phyloP scores from a whole-genome alignment of 2,888 invertebrate genomes.

The Cantharis nigra region DNA sequence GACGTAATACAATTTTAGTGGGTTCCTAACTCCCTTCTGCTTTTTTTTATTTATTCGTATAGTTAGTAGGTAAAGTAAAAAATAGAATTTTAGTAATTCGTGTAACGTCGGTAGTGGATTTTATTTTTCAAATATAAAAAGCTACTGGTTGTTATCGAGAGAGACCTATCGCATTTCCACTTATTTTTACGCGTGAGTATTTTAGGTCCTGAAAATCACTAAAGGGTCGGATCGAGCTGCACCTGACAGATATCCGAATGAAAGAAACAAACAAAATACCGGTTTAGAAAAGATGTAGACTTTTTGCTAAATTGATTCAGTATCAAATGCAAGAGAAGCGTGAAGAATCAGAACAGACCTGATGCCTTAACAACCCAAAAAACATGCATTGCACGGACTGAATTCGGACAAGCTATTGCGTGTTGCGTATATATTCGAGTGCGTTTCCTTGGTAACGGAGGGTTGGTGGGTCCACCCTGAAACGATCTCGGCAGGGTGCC shows the following conservation, averaged over 20 bases:
- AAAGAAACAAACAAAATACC: constrained; percentile 24
- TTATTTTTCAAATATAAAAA: constrained; percentile 8
- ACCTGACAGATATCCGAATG: constrained; percentile 25
- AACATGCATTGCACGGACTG: constrained; percentile 12
- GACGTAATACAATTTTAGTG: neutral
- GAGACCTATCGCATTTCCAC: constrained; percentile 24
- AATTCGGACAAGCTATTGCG: constrained; percentile 23
- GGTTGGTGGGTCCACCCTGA: constrained; percentile 25
- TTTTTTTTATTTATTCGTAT: neutral
- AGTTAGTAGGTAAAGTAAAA: neutral
- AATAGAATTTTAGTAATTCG: constrained; percentile 3
- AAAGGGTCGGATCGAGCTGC: constrained; percentile 21
- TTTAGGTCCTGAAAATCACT: constrained; percentile 24
- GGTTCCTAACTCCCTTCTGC: neutral
- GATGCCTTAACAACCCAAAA: constrained; percentile 20
- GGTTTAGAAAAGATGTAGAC: constrained; percentile 11
- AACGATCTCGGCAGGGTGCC: constrained; percentile 27
- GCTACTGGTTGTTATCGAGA: constrained; percentile 19
- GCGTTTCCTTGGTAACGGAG: constrained; percentile 33
- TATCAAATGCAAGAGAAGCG: constrained; percentile 4
- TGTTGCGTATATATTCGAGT: constrained; percentile 30
- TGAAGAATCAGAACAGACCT: neutral
- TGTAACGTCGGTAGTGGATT: constrained; percentile 7
- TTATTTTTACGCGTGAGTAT: constrained; percentile 26
- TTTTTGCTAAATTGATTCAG: constrained; percentile 15